A percentile compares a stretch with the other conserved stretches of the same genome.
phyloP scores from a whole-genome alignment of 2,797 vertebrate genomes.

The Coranthus polyacanthus region DNA sequence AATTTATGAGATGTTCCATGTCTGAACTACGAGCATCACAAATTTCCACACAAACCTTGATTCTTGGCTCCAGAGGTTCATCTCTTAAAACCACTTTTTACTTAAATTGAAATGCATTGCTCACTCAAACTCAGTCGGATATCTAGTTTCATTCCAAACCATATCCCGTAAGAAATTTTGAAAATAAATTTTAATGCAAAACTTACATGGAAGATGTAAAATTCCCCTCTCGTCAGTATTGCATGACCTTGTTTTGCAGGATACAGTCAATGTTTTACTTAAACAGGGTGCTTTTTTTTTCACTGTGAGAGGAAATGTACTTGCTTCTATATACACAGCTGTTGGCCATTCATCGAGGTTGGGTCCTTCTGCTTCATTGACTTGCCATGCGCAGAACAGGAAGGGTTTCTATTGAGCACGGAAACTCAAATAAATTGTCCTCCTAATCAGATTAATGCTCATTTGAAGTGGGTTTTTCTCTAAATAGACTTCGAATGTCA shows the following conservation, averaged over 20 bases:
- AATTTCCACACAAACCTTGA: conserved; percentile 52
- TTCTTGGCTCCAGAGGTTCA: conserved; percentile 37
- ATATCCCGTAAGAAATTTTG: background rate
- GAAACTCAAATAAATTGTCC: conserved; percentile 81
- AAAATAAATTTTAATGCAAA: background rate
- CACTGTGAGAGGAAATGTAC: conserved; percentile 66
- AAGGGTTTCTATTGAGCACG: conserved; percentile 67
- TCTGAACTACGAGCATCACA: conserved; percentile 49
- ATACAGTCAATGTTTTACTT: conserved; percentile 57
- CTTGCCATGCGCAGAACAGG: conserved; percentile 55
- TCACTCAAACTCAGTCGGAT: conserved; percentile 27
- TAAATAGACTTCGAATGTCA: conserved; percentile 60
- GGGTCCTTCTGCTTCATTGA: conserved; percentile 58
- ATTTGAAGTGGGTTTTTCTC: conserved; percentile 65
- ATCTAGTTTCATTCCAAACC: background rate
- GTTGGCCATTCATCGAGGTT: conserved; percentile 70
- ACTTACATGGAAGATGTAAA: conserved; percentile 1
- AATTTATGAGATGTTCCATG: conserved; percentile 67
- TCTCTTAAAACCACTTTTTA: conserved; percentile 46
- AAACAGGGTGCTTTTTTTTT: conserved; percentile 39
- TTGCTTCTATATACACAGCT: conserved; percentile 81
- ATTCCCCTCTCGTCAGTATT: background rate
- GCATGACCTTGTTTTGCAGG: conserved; percentile 7
- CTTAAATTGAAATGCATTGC: conserved; percentile 42
- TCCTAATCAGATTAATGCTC: conserved; percentile 80